Evolutionary conservation across 2,888 invertebrate species (phyloP), one percentile per base, ranked within the genome.

Genomic region (Nebria brevicollis): DNA sequence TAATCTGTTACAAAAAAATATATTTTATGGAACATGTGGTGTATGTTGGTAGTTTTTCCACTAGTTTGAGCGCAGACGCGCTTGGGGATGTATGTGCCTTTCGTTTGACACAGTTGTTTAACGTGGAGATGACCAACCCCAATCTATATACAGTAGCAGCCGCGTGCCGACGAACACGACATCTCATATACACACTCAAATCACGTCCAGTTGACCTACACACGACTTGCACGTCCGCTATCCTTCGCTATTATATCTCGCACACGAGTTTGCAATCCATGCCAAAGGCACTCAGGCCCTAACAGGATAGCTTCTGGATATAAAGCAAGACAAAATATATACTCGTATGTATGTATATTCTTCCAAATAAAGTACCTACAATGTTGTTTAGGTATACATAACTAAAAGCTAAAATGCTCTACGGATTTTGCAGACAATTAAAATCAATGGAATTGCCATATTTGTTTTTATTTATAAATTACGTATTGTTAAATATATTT

Each of bases 151-250:
- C 54, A 54, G 13, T 34, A 34, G 34, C 34, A 34, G 34, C 5
- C 5, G 34, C 5, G 34, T 4, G 34, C 11, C 54, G 54, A 2
- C 54, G 54, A 54, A 54, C 54, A 54, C 7, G 13, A 5, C 6
- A 54, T 8, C 54, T 54, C 54, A 54, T 54, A 54, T 13, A 54
- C 54, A 54, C 54, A 54, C 8, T 54, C 54, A 54, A 54, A 54
- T 54, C 54, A 54, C 54, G 54, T 54, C 54, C 54, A 54, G 54
- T 54, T 54, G 54, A 54, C 54, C 54, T 54, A 54, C 54, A 54
- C 54, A 54, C 54, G 8, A 13, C 13, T 54, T 54, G 54, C 54
- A 54, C 54, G 54, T 54, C 54, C 54, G 8, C 11, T 54, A 54
- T 54, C 54, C 54, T 54, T 54, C 11, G 54, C 54, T 54, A 54